Evolutionary conservation across 2,888 invertebrate genomes (phyloP).

Genomic region (Ophion ellenae): DNA sequence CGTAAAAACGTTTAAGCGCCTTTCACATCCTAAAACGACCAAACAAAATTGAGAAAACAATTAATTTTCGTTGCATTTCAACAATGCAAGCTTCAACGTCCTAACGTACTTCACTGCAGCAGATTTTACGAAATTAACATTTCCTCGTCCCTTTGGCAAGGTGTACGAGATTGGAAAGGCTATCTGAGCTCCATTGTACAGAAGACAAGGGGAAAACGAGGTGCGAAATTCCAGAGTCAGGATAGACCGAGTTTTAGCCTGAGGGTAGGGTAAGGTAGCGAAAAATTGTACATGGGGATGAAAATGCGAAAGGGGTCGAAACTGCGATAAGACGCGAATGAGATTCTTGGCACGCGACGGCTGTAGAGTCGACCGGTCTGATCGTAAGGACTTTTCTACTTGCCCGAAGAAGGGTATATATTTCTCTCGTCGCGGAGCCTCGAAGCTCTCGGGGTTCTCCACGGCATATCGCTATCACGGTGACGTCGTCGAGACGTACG

Average conservation of each 20-base stretch:
- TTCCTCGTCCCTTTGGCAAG: too few species aligned
- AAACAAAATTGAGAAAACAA: too few species aligned
- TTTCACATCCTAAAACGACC: too few species aligned
- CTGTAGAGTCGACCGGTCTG: slow-evolving; percentile 56
- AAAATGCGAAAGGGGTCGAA: slow-evolving; percentile 38
- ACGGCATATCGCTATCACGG: slow-evolving; percentile 57
- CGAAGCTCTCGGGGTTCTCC: slow-evolving; percentile 13
- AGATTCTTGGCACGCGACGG: slow-evolving; percentile 73
- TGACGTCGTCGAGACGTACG: slow-evolving; percentile 69
- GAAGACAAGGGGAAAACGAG: slow-evolving; percentile 23
- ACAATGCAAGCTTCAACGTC: too few species aligned
- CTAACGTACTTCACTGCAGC: too few species aligned
- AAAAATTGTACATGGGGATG: slow-evolving; percentile 26
- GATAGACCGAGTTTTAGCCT: slow-evolving; percentile 38
- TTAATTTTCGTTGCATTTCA: too few species aligned
- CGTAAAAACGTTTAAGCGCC: too few species aligned
- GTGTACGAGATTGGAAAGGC: too few species aligned
- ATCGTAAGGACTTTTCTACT: slow-evolving; percentile 71
- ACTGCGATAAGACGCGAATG: slow-evolving; percentile 68
- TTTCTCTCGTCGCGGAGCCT: slow-evolving; percentile 50
- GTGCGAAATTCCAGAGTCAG: slow-evolving; percentile 32
- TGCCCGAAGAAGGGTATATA: slow-evolving; percentile 45
- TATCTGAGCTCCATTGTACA: neutral
- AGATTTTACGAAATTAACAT: too few species aligned
- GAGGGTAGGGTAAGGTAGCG: slow-evolving; percentile 28